A percentile compares a stretch with the other conserved stretches of the same genome.
Evolutionary conservation across 2,888 invertebrate species (phyloP).

Genomic region (Sepiola atlantica): DNA sequence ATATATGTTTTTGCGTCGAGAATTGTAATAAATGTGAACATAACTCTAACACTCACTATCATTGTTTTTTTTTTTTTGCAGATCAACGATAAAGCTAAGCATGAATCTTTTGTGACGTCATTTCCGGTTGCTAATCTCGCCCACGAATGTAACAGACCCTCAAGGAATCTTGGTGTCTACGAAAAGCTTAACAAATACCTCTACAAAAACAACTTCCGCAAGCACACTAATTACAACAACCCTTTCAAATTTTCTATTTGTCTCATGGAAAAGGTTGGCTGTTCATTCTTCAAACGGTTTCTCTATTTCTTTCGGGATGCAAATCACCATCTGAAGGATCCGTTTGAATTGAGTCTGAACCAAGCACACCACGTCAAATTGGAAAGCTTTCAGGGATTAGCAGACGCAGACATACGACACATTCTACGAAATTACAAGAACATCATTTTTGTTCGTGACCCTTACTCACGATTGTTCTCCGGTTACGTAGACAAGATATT

Average conservation of each 20-base stretch:
- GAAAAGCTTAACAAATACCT: neutral
- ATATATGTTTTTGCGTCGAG: too few species aligned
- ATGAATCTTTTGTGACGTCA: neutral
- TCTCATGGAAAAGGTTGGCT: constrained; percentile 47
- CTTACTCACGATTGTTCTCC: constrained; percentile 42
- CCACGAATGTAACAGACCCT: neutral
- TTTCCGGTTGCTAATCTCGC: neutral
- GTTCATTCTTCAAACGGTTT: constrained; percentile 47
- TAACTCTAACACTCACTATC: too few species aligned
- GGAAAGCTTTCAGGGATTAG: neutral
- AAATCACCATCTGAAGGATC: neutral
- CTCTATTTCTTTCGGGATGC: constrained; percentile 23
- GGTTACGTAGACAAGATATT: constrained; percentile 48
- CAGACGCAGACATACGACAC: neutral
- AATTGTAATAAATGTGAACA: too few species aligned
- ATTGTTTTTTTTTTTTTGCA: neutral
- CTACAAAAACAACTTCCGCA: neutral
- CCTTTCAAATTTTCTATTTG: neutral
- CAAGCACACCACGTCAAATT: neutral
- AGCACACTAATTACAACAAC: neutral
- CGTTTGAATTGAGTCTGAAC: constrained; percentile 24
- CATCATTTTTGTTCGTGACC: constrained; percentile 49
- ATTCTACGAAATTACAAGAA: constrained; percentile 24
- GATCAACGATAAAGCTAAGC: neutral
- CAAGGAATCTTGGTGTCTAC: neutral